Evolutionary conservation across 2,888 invertebrate genomes (phyloP).

Genomic region (Podabrus alpinus): DNA sequence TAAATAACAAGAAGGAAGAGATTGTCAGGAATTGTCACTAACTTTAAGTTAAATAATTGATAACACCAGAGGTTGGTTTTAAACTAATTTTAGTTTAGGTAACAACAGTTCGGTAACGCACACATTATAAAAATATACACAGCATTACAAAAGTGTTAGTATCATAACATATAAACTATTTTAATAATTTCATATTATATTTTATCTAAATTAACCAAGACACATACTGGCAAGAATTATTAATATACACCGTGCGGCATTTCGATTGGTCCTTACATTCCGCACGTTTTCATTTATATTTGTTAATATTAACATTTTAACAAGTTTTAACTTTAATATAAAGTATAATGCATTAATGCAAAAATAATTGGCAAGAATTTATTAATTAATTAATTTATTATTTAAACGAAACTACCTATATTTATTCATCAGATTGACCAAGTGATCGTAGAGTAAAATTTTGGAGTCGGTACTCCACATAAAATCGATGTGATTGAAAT

Average conservation of each 20-base stretch:
- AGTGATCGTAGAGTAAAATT: constrained; percentile 62
- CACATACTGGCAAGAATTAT: not conserved
- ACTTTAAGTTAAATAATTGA: not conserved
- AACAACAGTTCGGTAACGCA: not conserved
- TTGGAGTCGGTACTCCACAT: constrained; percentile 68
- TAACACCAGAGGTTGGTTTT: not conserved
- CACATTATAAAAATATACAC: not conserved
- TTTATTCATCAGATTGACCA: constrained; percentile 60
- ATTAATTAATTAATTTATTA: not conserved
- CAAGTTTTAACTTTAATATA: constrained; percentile 1
- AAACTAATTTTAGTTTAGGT: not conserved
- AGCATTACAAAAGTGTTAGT: not conserved
- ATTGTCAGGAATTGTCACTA: too few species aligned
- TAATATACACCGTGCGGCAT: not conserved
- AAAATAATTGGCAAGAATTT: not conserved
- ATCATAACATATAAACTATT: not conserved
- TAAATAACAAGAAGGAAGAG: not conserved
- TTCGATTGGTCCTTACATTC: not conserved
- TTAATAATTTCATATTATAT: not conserved
- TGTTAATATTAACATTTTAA: not conserved
- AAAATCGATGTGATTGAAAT: constrained; percentile 74
- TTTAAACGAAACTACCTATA: constrained; percentile 32
- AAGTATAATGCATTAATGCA: not conserved
- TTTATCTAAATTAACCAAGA: not conserved
- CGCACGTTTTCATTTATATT: not conserved